Conservation (phyloP, 1,140 invertebrate genomes). For the Parasteatoda tepidariorum region DNA sequence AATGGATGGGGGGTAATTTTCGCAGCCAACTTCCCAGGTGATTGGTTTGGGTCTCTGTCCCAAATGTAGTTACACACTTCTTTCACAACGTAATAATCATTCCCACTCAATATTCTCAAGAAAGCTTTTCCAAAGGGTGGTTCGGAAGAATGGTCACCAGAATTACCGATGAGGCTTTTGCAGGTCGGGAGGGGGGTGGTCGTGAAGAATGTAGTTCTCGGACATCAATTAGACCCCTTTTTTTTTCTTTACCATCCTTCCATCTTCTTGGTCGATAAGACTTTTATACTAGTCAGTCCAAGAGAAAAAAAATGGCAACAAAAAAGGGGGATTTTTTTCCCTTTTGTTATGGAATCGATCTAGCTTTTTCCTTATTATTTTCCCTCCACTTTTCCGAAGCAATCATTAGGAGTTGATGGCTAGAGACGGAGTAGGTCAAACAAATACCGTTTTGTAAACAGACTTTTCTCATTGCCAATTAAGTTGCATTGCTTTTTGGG, state of each 20-base stretch:
- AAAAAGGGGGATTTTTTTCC: neutral
- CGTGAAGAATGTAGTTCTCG: neutral
- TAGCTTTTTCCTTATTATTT: neutral
- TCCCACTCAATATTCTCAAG: neutral
- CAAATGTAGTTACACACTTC: neutral
- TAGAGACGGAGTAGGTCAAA: conserved; percentile 16
- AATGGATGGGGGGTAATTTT: no score
- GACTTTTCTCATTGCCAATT: conserved; percentile 41
- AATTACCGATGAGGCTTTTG: neutral
- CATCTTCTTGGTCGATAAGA: neutral
- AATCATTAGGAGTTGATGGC: conserved; percentile 39
- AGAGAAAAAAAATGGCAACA: neutral
- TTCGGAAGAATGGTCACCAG: neutral
- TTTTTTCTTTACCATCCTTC: neutral
- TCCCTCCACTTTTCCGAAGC: neutral
- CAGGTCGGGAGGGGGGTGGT: neutral
- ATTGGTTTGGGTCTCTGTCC: neutral
- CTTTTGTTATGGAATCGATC: conserved; percentile 30
- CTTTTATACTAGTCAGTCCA: neutral
- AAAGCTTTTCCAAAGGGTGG: neutral
- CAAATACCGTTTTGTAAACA: conserved; percentile 49
- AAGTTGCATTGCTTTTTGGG: neutral
- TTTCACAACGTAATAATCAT: neutral
- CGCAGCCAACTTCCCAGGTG: no score
- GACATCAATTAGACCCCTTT: neutral